Evolutionary conservation across 2,113 vertebrate genomes (phyloP), one percentile per base, ranked within the genome.

Genomic region (Halcyon senegalensis): DNA sequence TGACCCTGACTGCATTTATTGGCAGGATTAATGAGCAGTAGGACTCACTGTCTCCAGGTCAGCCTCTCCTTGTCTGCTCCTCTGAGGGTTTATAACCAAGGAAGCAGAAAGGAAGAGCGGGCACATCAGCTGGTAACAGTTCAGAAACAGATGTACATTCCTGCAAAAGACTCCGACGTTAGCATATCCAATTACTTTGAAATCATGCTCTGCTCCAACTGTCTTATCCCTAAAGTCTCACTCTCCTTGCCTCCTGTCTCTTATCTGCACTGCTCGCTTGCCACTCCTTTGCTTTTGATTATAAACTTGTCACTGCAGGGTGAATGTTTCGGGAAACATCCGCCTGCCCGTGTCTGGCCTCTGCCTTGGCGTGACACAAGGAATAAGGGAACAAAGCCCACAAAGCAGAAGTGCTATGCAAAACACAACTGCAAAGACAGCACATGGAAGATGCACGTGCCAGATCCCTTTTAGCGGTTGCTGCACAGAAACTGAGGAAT

Each of bases 81-180:
- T 84, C 20, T 4, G 24, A 48, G 39, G 37, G 7, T n/a, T 84
- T 20, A 13, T 18, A 56, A 28, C 15, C 1, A 21, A 89, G 80
- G 82, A 58, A 89, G 76, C 44, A 50, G 77, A 78, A 74, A 67
- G 82, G 75, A 89, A 72, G 69, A 94, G 66, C 7, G 62, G 96
- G 95, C 83, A 90, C 86, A 81, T 96, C 96, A 96, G 95, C 96
- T 96, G 92, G 92, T 93, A 97, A 95, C 89, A 68, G 95, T 92
- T 96, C 89, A 96, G 92, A 94, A 97, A 48, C 96, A 97, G 96
- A 96, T 97, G 96, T 95, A 96, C 96, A 96, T 95, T 97, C 96
- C 94, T 94, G 77, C 41, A 7, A 66, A 37, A 3, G 64, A 30
- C 94, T 69, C 89, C 19, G 2, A 64, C 7, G 3, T 18, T 79